phyloP scores from a whole-genome alignment of 64 coral and sea anemone genomes.

The Hydrozoanthus tunicans region DNA sequence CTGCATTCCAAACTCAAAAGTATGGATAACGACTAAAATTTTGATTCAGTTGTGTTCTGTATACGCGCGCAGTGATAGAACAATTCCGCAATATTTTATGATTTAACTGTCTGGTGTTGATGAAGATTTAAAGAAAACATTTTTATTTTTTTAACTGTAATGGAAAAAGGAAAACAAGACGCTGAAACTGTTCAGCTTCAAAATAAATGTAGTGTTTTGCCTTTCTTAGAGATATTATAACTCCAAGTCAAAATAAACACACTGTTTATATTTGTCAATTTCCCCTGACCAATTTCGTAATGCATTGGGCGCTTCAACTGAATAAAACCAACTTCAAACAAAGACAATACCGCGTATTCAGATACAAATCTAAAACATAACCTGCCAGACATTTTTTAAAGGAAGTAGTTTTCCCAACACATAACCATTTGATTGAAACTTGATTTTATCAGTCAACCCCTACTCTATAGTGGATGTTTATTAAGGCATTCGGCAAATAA shows the following conservation, averaged over 20 bases:
- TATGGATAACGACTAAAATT: too few species aligned
- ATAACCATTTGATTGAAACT: constrained; percentile 35
- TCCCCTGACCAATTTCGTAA: constrained; percentile 23
- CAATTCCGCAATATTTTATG: background rate
- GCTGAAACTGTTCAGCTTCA: constrained; percentile 21
- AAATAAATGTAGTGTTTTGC: constrained; percentile 29
- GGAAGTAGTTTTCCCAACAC: too few species aligned
- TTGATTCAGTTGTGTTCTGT: too few species aligned
- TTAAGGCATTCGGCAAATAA: background rate
- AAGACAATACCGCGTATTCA: background rate
- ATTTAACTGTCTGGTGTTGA: too few species aligned
- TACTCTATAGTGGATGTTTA: background rate
- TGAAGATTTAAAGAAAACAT: background rate
- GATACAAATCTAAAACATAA: background rate
- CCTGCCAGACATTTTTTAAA: background rate
- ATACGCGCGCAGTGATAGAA: too few species aligned
- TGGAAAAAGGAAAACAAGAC: constrained; percentile 23
- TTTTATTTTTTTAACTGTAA: constrained; percentile 10
- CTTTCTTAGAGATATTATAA: constrained; percentile 47
- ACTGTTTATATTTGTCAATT: constrained; percentile 56
- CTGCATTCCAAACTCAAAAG: too few species aligned
- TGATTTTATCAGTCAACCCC: background rate
- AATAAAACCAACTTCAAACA: background rate
- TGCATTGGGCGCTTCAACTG: background rate
- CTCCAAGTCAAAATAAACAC: constrained; percentile 55